Evolutionary conservation across 2,888 invertebrate genomes (phyloP).

Genomic region (Ormyrus labotus): DNA sequence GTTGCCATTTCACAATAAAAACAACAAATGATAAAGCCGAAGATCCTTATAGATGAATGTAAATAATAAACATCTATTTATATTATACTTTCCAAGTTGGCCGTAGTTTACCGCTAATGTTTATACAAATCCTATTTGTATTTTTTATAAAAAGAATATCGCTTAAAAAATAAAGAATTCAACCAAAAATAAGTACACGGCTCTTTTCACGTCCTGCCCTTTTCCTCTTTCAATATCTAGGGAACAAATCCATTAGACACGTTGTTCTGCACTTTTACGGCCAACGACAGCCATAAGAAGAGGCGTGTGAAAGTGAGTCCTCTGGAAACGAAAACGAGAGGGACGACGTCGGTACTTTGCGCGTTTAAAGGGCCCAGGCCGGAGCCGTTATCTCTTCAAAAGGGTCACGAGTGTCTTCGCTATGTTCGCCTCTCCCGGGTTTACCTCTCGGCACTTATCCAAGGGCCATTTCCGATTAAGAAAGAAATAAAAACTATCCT

Average conservation of each 20-base stretch:
- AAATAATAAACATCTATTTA: conserved; percentile 29
- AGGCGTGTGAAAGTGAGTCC: conserved; percentile 3
- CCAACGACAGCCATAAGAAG: conserved; percentile 29
- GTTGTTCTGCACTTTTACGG: conserved; percentile 49
- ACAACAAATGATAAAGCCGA: not conserved
- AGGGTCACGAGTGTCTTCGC: conserved; percentile 37
- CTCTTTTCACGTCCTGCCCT: conserved; percentile 40
- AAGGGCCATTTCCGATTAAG: conserved; percentile 34
- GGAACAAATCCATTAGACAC: conserved; percentile 53
- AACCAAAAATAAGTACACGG: not conserved
- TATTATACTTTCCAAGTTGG: conserved; percentile 17
- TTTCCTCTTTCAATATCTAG: conserved; percentile 55
- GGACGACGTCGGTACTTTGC: conserved; percentile 10
- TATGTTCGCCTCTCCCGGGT: not conserved
- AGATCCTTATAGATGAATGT: conserved; percentile 17
- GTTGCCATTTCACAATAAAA: conserved; percentile 19
- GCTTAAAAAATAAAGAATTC: conserved; percentile 18
- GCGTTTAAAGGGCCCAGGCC: conserved; percentile 21
- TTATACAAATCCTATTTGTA: conserved; percentile 8
- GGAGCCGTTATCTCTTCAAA: conserved; percentile 43
- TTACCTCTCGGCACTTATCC: conserved; percentile 32
- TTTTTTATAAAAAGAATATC: conserved; percentile 35
- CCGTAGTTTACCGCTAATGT: conserved; percentile 6
- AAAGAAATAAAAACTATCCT: conserved; percentile 32
- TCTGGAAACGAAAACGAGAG: conserved; percentile 6